Conservation (phyloP, 2,888 invertebrate species). For the Epistrophe eligans region DNA sequence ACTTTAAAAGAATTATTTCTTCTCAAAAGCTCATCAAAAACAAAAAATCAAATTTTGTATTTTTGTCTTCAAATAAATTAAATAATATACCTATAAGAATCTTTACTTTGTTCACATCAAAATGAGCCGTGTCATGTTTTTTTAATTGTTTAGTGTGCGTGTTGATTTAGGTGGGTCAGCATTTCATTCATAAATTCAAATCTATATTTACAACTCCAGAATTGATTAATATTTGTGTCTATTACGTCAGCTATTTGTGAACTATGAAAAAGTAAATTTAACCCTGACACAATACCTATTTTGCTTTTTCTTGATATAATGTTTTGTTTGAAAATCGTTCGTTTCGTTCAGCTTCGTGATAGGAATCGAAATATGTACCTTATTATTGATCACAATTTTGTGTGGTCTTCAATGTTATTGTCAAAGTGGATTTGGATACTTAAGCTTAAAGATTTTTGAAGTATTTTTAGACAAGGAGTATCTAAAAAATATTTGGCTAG, state of each 20-base stretch:
- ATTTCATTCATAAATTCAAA: constrained; percentile 35
- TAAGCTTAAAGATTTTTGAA: not conserved
- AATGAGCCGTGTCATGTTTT: constrained; percentile 12
- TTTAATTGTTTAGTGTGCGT: constrained; percentile 20
- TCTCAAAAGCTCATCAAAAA: not conserved
- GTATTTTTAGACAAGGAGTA: not conserved
- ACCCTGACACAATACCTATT: constrained; percentile 53
- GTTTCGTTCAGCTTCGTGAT: not conserved
- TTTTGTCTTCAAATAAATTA: constrained; percentile 6
- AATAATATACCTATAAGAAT: not conserved
- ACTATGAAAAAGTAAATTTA: constrained; percentile 40
- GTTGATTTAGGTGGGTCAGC: constrained; percentile 36
- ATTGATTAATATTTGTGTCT: constrained; percentile 25
- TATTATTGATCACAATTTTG: not conserved
- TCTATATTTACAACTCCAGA: constrained; percentile 38
- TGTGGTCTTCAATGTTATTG: not conserved
- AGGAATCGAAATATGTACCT: not conserved
- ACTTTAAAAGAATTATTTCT: not conserved
- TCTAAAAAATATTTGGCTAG: too few species aligned
- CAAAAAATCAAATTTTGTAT: not conserved
- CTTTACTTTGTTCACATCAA: constrained; percentile 11
- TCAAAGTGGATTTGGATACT: not conserved
- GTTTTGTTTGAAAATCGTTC: not conserved
- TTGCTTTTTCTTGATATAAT: not conserved
- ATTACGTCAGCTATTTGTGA: constrained; percentile 45